A percentile compares a stretch with the other conserved stretches of the same genome.
Conservation (phyloP, 2,113 vertebrate species). For the Callipepla californica region DNA sequence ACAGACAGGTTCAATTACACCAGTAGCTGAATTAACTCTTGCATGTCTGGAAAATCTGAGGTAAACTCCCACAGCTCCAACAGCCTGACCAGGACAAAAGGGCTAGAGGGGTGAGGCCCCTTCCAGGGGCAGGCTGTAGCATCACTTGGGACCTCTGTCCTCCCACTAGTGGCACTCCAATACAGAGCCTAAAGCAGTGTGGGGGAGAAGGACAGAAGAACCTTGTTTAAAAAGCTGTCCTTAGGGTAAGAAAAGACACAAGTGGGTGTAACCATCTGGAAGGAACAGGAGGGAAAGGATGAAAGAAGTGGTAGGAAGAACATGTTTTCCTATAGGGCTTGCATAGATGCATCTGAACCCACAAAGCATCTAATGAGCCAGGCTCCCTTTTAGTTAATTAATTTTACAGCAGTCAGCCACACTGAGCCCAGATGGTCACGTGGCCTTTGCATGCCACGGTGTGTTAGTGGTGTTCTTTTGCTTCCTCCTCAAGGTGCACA, state of each 20-base stretch:
- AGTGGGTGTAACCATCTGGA: conserved; percentile 72
- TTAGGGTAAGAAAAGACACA: conserved; percentile 72
- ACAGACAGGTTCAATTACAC: neutral
- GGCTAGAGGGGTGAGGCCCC: neutral
- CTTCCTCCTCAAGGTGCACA: neutral
- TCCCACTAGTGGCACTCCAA: neutral
- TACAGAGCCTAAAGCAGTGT: neutral
- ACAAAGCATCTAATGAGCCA: conserved; percentile 26
- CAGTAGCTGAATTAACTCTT: neutral
- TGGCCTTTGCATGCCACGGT: neutral
- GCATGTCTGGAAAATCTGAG: neutral
- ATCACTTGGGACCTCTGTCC: neutral
- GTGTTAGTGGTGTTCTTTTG: neutral
- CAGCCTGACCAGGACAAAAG: neutral
- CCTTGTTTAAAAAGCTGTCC: conserved; percentile 62
- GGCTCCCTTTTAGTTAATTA: conserved; percentile 15
- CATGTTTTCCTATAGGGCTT: conserved; percentile 56
- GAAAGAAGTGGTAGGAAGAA: conserved; percentile 64
- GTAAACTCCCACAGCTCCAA: neutral
- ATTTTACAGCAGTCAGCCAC: neutral
- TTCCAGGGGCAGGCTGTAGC: neutral
- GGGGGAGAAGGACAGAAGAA: conserved; percentile 36
- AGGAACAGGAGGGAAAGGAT: conserved; percentile 62
- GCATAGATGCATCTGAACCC: conserved; percentile 30
- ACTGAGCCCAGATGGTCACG: neutral